A percentile compares a stretch with the other conserved stretches of the same genome.
Evolutionary conservation across 2,797 vertebrate species (phyloP).

Genomic region (Smutsia gigantea): DNA sequence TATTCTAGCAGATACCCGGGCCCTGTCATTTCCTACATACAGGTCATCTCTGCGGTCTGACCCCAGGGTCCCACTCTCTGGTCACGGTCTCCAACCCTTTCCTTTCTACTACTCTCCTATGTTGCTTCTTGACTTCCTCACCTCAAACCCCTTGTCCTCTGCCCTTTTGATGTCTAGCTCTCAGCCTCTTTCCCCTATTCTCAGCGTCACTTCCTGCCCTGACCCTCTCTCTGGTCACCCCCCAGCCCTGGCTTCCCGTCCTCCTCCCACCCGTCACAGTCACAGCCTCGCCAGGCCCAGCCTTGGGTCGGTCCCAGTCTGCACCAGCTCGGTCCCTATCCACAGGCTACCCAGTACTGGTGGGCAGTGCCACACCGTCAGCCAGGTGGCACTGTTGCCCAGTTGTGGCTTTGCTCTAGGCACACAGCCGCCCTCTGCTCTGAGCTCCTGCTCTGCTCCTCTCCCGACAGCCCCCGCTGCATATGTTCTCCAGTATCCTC

Average conservation of each 20-base stretch:
- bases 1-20: neutral
- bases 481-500: neutral
- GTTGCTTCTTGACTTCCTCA: neutral
- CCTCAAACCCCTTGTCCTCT: neutral
- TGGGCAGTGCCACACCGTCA: accelerated
- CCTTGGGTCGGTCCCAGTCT: neutral
- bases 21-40: too few species aligned
- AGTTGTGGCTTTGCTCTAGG: accelerated
- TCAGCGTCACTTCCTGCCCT: neutral
- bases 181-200: neutral
- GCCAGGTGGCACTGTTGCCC: accelerated
- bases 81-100: neutral
- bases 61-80: neutral
- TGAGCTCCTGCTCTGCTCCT: neutral
- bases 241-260: neutral
- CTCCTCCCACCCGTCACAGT: neutral
- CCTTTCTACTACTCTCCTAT: neutral
- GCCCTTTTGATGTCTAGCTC: neutral
- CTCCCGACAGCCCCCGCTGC: neutral
- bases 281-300: neutral
- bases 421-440: accelerated
- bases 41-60: neutral
- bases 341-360: neutral
- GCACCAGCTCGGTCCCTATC: accelerated
- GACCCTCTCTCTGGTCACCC: neutral